Base-by-base conservation (phyloP, 1,140 invertebrate species). In the Chlorops oryzae region DNA sequence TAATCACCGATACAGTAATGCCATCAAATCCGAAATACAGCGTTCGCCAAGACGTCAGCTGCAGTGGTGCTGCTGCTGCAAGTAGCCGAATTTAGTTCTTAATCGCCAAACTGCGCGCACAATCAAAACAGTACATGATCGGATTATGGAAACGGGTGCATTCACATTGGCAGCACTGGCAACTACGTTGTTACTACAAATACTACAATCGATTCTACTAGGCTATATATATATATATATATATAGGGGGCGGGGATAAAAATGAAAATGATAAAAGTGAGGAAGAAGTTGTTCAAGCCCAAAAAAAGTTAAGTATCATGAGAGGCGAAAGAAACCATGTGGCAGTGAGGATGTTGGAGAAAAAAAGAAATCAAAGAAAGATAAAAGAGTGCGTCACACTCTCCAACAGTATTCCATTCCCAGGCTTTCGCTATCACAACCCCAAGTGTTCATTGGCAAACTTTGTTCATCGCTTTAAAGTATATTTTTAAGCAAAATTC, bases 21-120 rank as follows among this genome's bases (percentile, higher is more conserved):
- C 90, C 90, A n/a, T 78, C 79, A 24, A 89, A 91, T 77, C 90
- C 90, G 44, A 87, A 86, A 74, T 93, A 87, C 73, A 92, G 89
- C 58, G 84, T 88, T 55, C 71, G 78, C 9, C 65, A 68, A 56
- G 69, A 72, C 55, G 23, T 5, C 10, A n/a, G n/a, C n/a, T n/a
- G n/a, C n/a, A n/a, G n/a, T n/a, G n/a, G n/a, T n/a, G 40, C 21
- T 12, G 13, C 13, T 7, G 38, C 50, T 21, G 25, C 25, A 45
- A 32, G 34, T 45, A 32, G 42, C 34, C 13, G 7, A 32, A 70
- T 70, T 70, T 70, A 70, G 67, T 70, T 70, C 64, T 63, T 67
- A 58, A 54, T 70, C 50, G 53, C 32, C 21, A 52, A 46, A 44
- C 41, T 68, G 55, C 59, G 61, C 50, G 58, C 44, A 40, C 48